Conservation (phyloP, 2,888 invertebrate genomes). For the Hypena proboscidalis region DNA sequence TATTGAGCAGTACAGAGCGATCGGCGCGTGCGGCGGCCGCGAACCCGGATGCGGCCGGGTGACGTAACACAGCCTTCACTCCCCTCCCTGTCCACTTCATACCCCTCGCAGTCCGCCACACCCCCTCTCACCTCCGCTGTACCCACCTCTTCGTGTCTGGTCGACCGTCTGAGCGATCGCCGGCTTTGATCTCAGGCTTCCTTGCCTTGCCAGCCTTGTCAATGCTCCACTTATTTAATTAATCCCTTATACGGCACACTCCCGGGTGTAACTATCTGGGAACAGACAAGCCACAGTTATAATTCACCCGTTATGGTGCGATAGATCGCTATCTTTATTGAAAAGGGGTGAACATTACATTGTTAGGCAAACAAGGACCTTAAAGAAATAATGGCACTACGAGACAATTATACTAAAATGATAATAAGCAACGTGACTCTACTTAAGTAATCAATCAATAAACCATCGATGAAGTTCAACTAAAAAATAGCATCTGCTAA, state of each 20-base stretch:
- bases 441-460: no score
- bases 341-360: conserved; percentile 23
- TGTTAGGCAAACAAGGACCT: conserved; percentile 8
- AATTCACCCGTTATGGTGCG: conserved; percentile 27
- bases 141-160: conserved; percentile 68
- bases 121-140: conserved; percentile 42
- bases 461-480: no score
- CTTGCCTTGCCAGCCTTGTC: conserved; percentile 35
- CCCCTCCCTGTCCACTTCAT: conserved; percentile 40
- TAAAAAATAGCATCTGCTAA: no score
- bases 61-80: conserved; percentile 78
- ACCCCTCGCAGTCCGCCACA: conserved; percentile 39
- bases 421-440: no score
- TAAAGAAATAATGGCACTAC: no score
- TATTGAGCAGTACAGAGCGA: conserved; percentile 48
- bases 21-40: conserved; percentile 77
- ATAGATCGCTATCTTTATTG: conserved; percentile 32
- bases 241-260: conserved; percentile 50
- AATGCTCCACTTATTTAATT: conserved; percentile 52
- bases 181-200: conserved; percentile 58
- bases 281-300: conserved; percentile 35
- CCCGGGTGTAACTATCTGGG: conserved; percentile 30
- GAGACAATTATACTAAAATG: no score
- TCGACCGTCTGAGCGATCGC: conserved; percentile 66
- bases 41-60: conserved; percentile 80